phyloP scores from a whole-genome alignment of 2,797 vertebrate species.

The Nasua narica region DNA sequence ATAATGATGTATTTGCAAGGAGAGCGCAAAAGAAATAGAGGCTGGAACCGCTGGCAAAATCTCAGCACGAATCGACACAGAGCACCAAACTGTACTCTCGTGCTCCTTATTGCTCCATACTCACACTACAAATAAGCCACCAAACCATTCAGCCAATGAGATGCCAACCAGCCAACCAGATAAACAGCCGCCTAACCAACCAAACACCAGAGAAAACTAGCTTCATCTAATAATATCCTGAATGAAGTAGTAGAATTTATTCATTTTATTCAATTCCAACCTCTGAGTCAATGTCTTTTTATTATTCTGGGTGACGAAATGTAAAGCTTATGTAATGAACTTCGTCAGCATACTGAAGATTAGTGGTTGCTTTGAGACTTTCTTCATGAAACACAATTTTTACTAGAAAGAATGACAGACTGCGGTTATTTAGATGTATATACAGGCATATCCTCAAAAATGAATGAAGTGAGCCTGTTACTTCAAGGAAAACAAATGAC shows the following conservation, averaged over 20 bases:
- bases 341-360: background rate
- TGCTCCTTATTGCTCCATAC: background rate
- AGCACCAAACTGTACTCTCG: fast-evolving
- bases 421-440: background rate
- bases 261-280: conserved; percentile 1
- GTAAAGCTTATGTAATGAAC: background rate
- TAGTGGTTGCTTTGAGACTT: background rate
- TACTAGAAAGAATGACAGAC: background rate
- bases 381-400: background rate
- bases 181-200: background rate
- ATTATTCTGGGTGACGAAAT: background rate
- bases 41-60: background rate
- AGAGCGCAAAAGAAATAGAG: background rate
- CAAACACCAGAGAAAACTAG: background rate
- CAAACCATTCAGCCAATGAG: background rate
- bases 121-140: background rate
- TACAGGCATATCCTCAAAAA: background rate
- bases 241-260: background rate
- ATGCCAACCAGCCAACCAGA: background rate
- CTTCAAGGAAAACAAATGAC: background rate
- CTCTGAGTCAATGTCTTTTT: conserved; percentile 1
- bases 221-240: background rate
- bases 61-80: background rate
- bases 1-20: background rate
- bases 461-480: background rate